Conservation (phyloP, 2,113 vertebrate genomes). For the Nothobranchius furzeri region DNA sequence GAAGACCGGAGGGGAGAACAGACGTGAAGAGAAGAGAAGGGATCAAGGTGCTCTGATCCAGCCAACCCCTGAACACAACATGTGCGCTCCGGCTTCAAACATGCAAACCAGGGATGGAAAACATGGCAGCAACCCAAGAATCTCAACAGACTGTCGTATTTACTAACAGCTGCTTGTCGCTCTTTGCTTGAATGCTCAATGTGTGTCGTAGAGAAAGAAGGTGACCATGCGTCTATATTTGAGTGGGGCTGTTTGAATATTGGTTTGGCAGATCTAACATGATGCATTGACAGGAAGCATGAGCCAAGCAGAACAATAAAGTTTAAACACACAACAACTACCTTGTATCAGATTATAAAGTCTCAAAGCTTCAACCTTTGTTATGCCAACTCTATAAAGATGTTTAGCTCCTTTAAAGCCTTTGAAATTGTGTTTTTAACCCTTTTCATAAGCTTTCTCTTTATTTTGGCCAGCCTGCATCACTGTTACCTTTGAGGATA, state of each 20-base stretch:
- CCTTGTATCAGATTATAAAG: too few species aligned
- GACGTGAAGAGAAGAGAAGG: constrained; percentile 23
- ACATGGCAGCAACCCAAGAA: constrained; percentile 65
- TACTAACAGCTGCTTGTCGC: constrained; percentile 82
- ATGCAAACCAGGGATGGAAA: constrained; percentile 84
- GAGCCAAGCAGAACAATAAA: too few species aligned
- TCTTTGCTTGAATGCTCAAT: constrained; percentile 31
- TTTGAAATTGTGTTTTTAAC: constrained; percentile 25
- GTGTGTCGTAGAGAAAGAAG: constrained; percentile 23
- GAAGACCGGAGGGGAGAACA: constrained; percentile 23
- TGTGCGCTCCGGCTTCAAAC: constrained; percentile 62
- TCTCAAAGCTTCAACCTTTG: background rate
- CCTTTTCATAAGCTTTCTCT: constrained; percentile 9
- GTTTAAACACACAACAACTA: too few species aligned
- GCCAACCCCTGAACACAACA: constrained; percentile 46
- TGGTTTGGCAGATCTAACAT: background rate
- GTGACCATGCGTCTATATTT: constrained; percentile 24
- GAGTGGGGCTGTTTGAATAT: background rate
- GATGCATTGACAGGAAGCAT: too few species aligned
- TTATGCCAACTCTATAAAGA: constrained; percentile 16
- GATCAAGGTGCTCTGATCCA: constrained; percentile 63
- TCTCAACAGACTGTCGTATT: constrained; percentile 82
- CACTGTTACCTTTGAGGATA: constrained; percentile 91
- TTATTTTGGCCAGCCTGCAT: background rate
- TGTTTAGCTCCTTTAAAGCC: constrained; percentile 28